Percentiles rank a stretch among this genome's conserved stretches.
Conservation (phyloP, 2,797 vertebrate genomes). For the Lacerta viridis region DNA sequence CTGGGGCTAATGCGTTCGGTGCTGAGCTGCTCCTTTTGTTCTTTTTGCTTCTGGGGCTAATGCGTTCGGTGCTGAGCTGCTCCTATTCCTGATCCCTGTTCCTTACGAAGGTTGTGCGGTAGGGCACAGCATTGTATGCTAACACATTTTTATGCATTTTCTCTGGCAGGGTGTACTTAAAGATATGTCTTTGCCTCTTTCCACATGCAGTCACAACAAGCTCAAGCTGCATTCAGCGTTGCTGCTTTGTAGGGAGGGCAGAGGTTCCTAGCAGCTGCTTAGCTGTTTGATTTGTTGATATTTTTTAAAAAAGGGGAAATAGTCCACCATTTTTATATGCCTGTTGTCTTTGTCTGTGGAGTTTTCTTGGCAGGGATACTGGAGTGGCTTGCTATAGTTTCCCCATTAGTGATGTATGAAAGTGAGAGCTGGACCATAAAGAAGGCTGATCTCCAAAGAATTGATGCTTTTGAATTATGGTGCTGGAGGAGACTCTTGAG, state of each 20-base stretch:
- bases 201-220: too few species aligned
- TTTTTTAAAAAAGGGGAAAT: neutral
- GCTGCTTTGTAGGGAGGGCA: neutral
- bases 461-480: too few species aligned
- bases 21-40: neutral
- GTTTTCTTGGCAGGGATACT: too few species aligned
- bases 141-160: neutral
- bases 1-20: neutral
- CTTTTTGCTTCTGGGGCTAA: neutral
- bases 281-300: neutral
- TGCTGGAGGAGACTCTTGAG: too few species aligned
- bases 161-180: neutral
- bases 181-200: constrained; percentile 6
- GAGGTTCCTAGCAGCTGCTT: neutral
- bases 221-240: neutral
- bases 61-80: neutral
- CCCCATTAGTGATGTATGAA: too few species aligned
- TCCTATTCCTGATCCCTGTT: too few species aligned
- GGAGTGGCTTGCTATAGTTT: too few species aligned
- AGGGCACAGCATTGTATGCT: neutral
- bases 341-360: too few species aligned
- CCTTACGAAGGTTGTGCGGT: neutral
- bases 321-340: neutral
- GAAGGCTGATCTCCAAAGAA: too few species aligned
- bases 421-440: too few species aligned